These are phyloP conservation scores for Lynx canadensis DNA, from an alignment of 2,113 vertebrate species.

Conservation along the genomic window DNA sequence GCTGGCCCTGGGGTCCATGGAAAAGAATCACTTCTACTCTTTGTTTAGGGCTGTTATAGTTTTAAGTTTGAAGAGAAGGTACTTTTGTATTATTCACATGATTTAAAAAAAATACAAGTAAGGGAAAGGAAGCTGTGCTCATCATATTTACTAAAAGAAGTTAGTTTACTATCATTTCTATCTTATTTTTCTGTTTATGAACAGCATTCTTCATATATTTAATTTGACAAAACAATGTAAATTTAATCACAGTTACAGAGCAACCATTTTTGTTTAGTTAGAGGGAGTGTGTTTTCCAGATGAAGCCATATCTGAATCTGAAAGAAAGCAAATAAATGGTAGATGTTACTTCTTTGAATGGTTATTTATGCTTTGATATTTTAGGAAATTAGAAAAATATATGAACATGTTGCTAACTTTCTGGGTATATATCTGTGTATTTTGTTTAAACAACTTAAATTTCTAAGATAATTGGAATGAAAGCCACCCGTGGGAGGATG, in stretches of 20 bases:
- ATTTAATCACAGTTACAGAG: slow-evolving; percentile 49
- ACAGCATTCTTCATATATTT: slow-evolving; percentile 46
- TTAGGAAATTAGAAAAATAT: slow-evolving; percentile 17
- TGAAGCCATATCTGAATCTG: slow-evolving; percentile 51
- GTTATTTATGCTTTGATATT: slow-evolving; percentile 70
- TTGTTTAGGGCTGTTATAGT: background rate
- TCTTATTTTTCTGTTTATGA: background rate
- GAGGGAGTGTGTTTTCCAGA: background rate
- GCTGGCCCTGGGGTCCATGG: slow-evolving; percentile 36
- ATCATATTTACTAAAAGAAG: slow-evolving; percentile 60
- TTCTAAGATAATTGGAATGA: background rate
- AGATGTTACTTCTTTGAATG: slow-evolving; percentile 67
- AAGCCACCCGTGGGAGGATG: background rate
- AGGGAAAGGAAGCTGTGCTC: slow-evolving; percentile 58
- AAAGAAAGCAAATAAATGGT: slow-evolving; percentile 51
- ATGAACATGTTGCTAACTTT: background rate
- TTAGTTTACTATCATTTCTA: slow-evolving; percentile 8
- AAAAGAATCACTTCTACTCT: slow-evolving; percentile 71
- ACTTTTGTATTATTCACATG: slow-evolving; percentile 53
- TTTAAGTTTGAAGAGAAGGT: slow-evolving; percentile 50
- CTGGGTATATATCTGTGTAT: background rate
- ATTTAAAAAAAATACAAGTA: background rate
- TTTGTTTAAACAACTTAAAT: background rate
- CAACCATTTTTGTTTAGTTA: background rate
- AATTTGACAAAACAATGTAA: slow-evolving; percentile 33